Base-by-base conservation (phyloP, 2,888 invertebrate genomes). In the Phaonia tiefii region DNA sequence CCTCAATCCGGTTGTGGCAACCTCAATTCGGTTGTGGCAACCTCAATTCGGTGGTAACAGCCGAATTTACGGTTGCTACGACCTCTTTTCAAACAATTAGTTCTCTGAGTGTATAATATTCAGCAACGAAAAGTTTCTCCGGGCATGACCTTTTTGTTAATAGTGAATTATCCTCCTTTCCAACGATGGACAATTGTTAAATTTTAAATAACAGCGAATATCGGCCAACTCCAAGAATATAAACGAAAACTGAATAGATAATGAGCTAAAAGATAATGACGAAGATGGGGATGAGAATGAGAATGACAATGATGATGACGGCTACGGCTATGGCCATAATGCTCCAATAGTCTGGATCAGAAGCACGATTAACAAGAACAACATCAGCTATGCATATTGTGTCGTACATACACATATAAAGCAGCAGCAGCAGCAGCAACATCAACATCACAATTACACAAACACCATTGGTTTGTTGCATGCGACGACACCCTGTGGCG, bases 231-330 rank as follows among this genome's bases (percentile, higher is more conserved):
- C 1, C 20, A 49, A 49, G 63, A 63, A 20, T 37, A 54, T 54
- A 1, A 54, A 11, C 67, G 63, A 51, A 17, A 39, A 51, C 17
- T 51, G 51, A 51, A 51, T 51, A 42, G 54, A 39, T 15, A 22
- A 67, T 31, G 8, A 31, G 31, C 31, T 5, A 5, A 31, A 31
- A 31, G 31, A 31, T 8, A 31, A 31, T 69, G 37, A 69, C 26
- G 65, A 65, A 26, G 65, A 46, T 25, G 65, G 15, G n/a, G n/a
- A n/a, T n/a, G n/a, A n/a, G n/a, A n/a, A n/a, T n/a, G n/a, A n/a
- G n/a, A n/a, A n/a, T n/a, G n/a, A 31, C 31, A 31, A 31, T 69
- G 37, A 69, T 46, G 65, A 65, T 46, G 65, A 46, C 44, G 65
- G 15, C n/a, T n/a, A n/a, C 22, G 49, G 10, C 49, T 20, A 8